Evolutionary conservation across 1,140 invertebrate species (phyloP), one percentile per base, ranked within the genome.

Genomic region (Holotrichia oblita): DNA sequence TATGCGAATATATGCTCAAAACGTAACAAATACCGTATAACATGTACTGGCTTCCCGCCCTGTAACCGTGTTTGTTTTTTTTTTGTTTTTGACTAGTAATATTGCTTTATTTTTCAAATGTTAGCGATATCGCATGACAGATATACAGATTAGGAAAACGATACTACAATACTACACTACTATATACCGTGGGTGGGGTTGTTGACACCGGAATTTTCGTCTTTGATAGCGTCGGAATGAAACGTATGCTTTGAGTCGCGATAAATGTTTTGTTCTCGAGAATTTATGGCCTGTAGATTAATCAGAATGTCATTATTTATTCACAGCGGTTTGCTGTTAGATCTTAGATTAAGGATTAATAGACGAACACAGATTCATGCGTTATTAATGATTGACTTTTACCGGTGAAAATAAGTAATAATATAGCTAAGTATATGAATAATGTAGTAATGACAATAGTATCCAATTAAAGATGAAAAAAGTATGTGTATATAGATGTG

Each of bases 221-320:
- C 27, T 34, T 34, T 34, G 27, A 34, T 34, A 34, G 27, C 27
- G 27, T 34, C 27, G 27, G 27, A 55, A 55, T 48, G n/a, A 17
- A 55, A 55, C n/a, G 12, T 55, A 55, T 55, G 12, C 48, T 55
- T 55, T 17, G 48, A 17, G n/a, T 55, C 17, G 17, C 48, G 48
- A 55, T 55, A 55, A 17, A 14, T 55, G 48, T n/a, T 3, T n/a
- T n/a, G 48, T 55, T 55, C 27, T 55, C 48, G 48, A 17, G n/a
- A 55, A 55, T 55, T 55, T 55, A 55, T 55, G 48, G 17, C n/a
- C 48, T 6, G 48, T n/a, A 17, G 17, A 55, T 55, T 55, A 55
- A 55, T 55, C 48, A 55, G 17, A 55, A 55, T 55, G 48, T 55
- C 48, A 55, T 55, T 55, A 17, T 55, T 55, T 55, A 55, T 55